Evolutionary conservation across 2,888 invertebrate species (phyloP).

Genomic region (Amiota mariae): DNA sequence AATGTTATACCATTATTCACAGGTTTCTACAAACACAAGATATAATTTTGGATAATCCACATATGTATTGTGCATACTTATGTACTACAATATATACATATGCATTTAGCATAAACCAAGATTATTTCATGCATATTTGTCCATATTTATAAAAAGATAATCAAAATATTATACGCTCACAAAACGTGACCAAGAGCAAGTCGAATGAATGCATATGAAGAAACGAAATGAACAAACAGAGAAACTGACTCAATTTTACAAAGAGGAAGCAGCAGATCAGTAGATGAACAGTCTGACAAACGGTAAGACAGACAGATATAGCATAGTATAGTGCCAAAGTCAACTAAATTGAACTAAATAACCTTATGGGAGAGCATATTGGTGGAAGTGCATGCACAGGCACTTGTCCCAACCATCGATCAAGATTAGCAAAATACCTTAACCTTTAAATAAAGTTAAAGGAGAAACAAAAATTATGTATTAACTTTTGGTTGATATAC

Average conservation of each 20-base stretch:
- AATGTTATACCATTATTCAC: no score
- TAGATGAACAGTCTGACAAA: background rate
- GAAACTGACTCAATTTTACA: background rate
- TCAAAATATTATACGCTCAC: slow-evolving; percentile 64
- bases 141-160: slow-evolving; percentile 62
- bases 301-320: background rate
- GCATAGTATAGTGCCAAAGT: background rate
- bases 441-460: no score
- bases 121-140: slow-evolving; percentile 57
- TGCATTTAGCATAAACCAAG: background rate
- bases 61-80: background rate
- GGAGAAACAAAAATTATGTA: no score
- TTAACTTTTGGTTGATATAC: no score
- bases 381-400: slow-evolving; percentile 13
- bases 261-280: no score
- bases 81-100: no score
- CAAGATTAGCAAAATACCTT: slow-evolving; percentile 20
- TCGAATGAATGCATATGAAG: slow-evolving; percentile 63
- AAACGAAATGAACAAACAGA: slow-evolving; percentile 1
- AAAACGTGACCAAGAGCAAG: slow-evolving; percentile 61
- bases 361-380: slow-evolving; percentile 35
- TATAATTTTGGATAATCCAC: background rate
- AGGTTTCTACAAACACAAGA: no score
- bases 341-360: slow-evolving; percentile 63
- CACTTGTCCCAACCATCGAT: slow-evolving; percentile 18